Evolutionary conservation across 2,797 vertebrate species (phyloP), one percentile per base, ranked within the genome.

Genomic region (Smutsia temminckii): DNA sequence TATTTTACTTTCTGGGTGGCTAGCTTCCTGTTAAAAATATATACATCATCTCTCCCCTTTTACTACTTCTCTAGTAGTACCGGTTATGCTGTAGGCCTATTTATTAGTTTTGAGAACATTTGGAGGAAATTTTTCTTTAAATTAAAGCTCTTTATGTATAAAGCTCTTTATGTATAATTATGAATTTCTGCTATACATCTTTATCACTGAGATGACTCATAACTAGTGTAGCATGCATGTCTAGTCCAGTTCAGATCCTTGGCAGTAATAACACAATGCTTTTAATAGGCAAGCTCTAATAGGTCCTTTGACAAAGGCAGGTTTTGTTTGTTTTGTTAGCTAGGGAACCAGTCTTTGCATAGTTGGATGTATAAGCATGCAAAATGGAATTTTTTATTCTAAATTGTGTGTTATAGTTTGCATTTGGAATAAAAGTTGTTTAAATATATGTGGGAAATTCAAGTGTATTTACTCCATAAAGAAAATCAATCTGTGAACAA

Each of bases 321-420:
- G 81, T 85, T 66, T 81, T 95, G 80, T 96, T 93, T 94, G 85
- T 63, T 92, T 71, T 91, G 89, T 74, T 94, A 42, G 75, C 68
- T 92, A 69, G 9, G 74, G 66, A 85, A 79, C 40, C 46, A 96
- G 37, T 72, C 89, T 96, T 96, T 97, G 96, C 91, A 97, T 96
- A 95, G 46, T 51, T 88, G 21, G 55, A 75, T 83, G 72, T 37
- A 51, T 74, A 77, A 79, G 34, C 16, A 53, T 72, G 46, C 84
- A 94, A 97, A 95, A 96, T 96, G 85, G 72, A 97, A 95, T 96
- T 94, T 95, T 95, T 95, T 87, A 95, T 94, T 93, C 91, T 91
- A 84, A 63, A 25, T 77, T 85, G 55, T 32, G 61, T 29, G 37
- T 64, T 74, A 79, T 40, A 69, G 46, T 97, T 97, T 97, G 89